These are phyloP conservation scores for Hirtodrosophila duncani DNA, from an alignment of 2,888 invertebrate species.

Conservation along the genomic window DNA sequence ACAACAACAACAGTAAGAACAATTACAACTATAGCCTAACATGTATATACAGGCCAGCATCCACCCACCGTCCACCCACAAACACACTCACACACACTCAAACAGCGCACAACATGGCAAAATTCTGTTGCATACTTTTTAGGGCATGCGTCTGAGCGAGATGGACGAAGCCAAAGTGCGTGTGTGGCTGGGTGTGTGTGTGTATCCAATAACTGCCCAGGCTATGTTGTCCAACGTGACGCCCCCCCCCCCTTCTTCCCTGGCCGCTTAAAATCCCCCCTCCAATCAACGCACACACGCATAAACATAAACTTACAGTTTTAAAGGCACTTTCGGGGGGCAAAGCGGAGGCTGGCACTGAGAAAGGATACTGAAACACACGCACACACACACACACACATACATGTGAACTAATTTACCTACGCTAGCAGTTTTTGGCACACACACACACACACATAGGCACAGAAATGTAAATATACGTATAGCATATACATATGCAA, in stretches of 20 bases:
- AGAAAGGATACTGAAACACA: neutral
- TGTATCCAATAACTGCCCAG: conserved; percentile 58
- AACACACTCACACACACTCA: neutral
- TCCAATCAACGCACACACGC: conserved; percentile 9
- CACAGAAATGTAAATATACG: conserved; percentile 10
- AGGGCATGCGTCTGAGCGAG: conserved; percentile 61
- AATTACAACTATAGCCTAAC: conserved; percentile 16
- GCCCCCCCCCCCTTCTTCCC: conserved; percentile 13
- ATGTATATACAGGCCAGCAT: conserved; percentile 13
- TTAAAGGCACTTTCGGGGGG: conserved; percentile 38
- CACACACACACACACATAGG: conserved; percentile 34
- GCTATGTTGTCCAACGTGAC: no score
- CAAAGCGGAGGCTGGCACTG: conserved; percentile 9
- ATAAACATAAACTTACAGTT: conserved; percentile 42
- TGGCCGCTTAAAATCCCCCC: conserved; percentile 2
- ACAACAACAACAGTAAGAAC: conserved; percentile 17
- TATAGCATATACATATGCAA: conserved; percentile 54
- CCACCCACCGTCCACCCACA: neutral
- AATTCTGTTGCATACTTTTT: conserved; percentile 67
- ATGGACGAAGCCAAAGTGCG: conserved; percentile 24
- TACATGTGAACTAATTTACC: conserved; percentile 58
- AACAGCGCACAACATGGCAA: conserved; percentile 57
- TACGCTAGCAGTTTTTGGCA: conserved; percentile 63
- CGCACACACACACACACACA: conserved; percentile 17
- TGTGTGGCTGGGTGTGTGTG: conserved; percentile 4